Percentiles rank a stretch among this genome's conserved stretches.
Conservation (phyloP, 37 sponge, comb jelly and placozoan genomes). For the Eunapius fragilis region DNA sequence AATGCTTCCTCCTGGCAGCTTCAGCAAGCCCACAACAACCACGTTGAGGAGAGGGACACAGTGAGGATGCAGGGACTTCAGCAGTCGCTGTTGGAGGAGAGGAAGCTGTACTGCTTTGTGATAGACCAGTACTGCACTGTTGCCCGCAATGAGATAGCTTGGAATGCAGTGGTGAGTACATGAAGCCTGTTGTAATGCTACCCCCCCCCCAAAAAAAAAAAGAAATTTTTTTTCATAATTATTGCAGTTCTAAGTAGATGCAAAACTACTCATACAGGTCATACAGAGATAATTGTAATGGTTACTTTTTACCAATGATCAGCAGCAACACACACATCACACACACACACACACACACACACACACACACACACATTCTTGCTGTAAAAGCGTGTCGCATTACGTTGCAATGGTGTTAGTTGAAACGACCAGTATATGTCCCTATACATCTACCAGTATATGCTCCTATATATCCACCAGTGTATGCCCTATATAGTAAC, state of each 20-base stretch:
- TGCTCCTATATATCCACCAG: too few species aligned
- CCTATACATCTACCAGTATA: too few species aligned
- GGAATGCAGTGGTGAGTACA: slow-evolving; percentile 63
- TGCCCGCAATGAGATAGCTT: slow-evolving; percentile 42
- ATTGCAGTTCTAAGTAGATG: too few species aligned
- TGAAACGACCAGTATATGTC: too few species aligned
- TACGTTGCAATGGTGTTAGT: too few species aligned
- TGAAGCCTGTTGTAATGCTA: too few species aligned
- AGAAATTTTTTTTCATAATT: too few species aligned
- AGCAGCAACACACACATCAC: neutral
- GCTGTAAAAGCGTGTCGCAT: too few species aligned
- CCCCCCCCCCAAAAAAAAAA: too few species aligned
- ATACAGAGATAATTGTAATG: too few species aligned
- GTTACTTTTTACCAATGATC: neutral
- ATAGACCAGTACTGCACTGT: slow-evolving; percentile 59
- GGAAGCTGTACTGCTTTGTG: slow-evolving; percentile 72
- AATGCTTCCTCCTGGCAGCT: slow-evolving; percentile 1
- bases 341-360: neutral
- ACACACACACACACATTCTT: neutral
- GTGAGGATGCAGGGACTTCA: slow-evolving; percentile 65
- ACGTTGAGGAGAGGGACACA: slow-evolving; percentile 38
- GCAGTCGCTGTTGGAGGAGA: slow-evolving; percentile 75
- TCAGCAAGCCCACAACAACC: slow-evolving; percentile 28
- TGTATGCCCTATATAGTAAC: too few species aligned
- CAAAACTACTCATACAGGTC: too few species aligned